Evolutionary conservation across 2,888 invertebrate species (phyloP).

Genomic region (Hypercompe scribonia): DNA sequence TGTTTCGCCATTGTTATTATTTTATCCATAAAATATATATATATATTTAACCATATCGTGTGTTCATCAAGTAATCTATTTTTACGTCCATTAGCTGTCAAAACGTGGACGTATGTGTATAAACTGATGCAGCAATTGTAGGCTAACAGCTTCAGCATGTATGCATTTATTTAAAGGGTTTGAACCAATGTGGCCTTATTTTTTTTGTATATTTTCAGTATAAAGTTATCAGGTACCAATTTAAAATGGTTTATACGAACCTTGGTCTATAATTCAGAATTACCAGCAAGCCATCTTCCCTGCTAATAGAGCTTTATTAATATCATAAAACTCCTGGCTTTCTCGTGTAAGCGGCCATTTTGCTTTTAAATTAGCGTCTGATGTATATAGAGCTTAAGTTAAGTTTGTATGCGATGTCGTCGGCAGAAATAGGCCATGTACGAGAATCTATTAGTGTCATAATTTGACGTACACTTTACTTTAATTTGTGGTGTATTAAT

Average conservation of each 20-base stretch:
- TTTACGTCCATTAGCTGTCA: conserved; percentile 60
- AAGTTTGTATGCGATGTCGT: conserved; percentile 25
- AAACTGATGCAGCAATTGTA: conserved; percentile 40
- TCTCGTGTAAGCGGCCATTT: conserved; percentile 55
- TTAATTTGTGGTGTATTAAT: not conserved
- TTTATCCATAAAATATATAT: conserved; percentile 48
- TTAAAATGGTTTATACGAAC: conserved; percentile 41
- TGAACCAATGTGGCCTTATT: conserved; percentile 23
- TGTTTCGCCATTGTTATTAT: conserved; percentile 43
- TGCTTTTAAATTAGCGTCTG: conserved; percentile 62
- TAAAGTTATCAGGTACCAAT: conserved; percentile 39
- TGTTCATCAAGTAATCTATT: conserved; percentile 54
- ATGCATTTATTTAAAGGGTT: conserved; percentile 51
- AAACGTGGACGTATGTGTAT: conserved; percentile 37
- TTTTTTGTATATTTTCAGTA: conserved; percentile 28
- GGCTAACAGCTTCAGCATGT: conserved; percentile 39
- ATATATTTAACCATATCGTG: conserved; percentile 37
- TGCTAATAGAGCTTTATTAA: conserved; percentile 69
- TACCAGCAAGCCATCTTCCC: conserved; percentile 59
- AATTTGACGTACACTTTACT: not conserved
- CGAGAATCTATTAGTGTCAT: conserved; percentile 15
- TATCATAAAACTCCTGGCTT: conserved; percentile 64
- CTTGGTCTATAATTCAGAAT: conserved; percentile 55
- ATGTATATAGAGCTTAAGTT: conserved; percentile 31
- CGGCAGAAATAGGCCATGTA: conserved; percentile 33